A percentile compares a stretch with the other conserved stretches of the same genome.
Evolutionary conservation across 2,113 vertebrate genomes (phyloP).

Genomic region (Corythoichthys intestinalis): DNA sequence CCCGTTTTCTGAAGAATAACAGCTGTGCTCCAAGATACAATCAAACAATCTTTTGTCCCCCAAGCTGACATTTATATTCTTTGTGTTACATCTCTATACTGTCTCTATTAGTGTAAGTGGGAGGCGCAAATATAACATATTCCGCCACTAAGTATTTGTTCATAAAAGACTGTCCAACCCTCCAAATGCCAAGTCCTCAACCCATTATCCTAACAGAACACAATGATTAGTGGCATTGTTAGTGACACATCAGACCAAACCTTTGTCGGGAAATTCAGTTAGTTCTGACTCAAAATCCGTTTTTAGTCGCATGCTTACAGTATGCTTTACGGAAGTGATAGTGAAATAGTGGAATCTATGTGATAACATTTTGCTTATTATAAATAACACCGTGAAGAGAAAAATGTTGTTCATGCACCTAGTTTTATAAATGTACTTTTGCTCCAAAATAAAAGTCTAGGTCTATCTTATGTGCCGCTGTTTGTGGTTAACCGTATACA

Average conservation of each 20-base stretch:
- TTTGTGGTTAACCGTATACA: too few relatives aligned
- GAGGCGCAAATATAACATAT: constrained; percentile 49
- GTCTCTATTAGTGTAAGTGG: constrained; percentile 18
- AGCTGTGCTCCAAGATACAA: constrained; percentile 33
- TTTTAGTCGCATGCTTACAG: too few relatives aligned
- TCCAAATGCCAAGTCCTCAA: constrained; percentile 35
- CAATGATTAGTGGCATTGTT: constrained; percentile 33
- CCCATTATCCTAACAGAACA: constrained; percentile 37
- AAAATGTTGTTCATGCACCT: too few relatives aligned
- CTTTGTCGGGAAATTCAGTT: constrained; percentile 41
- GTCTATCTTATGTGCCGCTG: too few relatives aligned
- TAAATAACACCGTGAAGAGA: constrained; percentile 8
- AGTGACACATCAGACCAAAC: constrained; percentile 45
- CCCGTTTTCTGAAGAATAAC: constrained; percentile 40
- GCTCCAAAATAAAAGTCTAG: too few relatives aligned
- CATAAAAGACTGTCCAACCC: constrained; percentile 28
- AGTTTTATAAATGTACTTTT: too few relatives aligned
- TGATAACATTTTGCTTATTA: constrained; percentile 29
- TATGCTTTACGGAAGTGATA: constrained; percentile 31
- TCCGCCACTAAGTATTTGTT: constrained; percentile 34
- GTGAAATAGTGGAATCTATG: constrained; percentile 45
- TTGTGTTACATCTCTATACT: constrained; percentile 34
- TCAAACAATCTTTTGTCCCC: constrained; percentile 49
- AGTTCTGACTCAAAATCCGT: constrained; percentile 44
- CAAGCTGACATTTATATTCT: constrained; percentile 45